Evolutionary conservation across 2,888 invertebrate species (phyloP).

Genomic region (Ophraella communa): DNA sequence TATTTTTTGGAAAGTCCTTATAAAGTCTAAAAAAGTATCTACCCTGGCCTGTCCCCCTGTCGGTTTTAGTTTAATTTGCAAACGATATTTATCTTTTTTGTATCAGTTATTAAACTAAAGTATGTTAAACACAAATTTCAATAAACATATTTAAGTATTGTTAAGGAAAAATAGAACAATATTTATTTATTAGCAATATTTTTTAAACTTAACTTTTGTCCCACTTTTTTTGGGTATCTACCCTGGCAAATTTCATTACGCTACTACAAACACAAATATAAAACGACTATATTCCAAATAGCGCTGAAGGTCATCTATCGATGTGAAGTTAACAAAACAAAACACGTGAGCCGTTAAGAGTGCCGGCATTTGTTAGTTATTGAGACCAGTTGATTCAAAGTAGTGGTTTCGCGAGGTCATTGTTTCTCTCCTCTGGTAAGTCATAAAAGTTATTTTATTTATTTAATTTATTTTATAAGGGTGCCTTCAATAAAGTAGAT

Average conservation of each 20-base stretch:
- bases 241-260: neutral
- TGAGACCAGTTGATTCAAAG: neutral
- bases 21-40: slow-evolving; percentile 1
- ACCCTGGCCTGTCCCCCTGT: neutral
- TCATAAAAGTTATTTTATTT: neutral
- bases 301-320: neutral
- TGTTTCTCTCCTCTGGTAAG: neutral
- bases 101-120: neutral
- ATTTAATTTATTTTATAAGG: neutral
- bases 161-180: neutral
- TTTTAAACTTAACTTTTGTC: slow-evolving; percentile 1
- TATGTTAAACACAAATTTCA: neutral
- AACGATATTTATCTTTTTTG: neutral
- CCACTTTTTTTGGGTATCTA: neutral
- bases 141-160: neutral
- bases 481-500: neutral
- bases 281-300: neutral
- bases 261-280: neutral
- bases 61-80: neutral
- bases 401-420: neutral
- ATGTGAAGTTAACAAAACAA: neutral
- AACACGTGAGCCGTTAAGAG: neutral
- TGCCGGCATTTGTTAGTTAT: neutral
- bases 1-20: neutral
- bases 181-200: neutral